Percentiles rank a stretch among this genome's conserved stretches.
Conservation (phyloP, 2,113 vertebrate species). For the Passer domesticus region DNA sequence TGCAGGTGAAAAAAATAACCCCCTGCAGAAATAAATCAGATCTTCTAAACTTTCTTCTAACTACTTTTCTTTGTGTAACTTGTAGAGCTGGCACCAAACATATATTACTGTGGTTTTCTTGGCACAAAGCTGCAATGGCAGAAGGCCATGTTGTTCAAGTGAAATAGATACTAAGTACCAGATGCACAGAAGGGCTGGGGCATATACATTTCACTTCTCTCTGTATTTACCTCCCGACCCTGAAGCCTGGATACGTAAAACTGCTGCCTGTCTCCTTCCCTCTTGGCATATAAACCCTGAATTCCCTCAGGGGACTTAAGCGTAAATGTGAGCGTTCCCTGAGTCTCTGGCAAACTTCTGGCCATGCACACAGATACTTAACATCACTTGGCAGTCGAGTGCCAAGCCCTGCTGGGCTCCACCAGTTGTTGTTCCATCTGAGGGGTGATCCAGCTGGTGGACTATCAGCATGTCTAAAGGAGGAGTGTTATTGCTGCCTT, state of each 20-base stretch:
- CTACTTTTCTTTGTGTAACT: not conserved
- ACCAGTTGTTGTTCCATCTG: not conserved
- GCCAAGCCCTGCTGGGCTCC: not conserved
- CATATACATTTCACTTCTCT: not conserved
- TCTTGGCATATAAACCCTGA: not conserved
- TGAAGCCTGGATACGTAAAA: not conserved
- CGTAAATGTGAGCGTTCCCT: not conserved
- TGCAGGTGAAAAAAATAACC: not conserved
- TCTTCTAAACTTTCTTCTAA: not conserved
- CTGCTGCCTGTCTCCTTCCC: not conserved
- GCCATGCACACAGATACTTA: not conserved
- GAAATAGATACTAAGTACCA: not conserved
- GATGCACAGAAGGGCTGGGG: not conserved
- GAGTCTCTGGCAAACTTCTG: not conserved
- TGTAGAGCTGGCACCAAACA: not conserved
- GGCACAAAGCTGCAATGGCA: not conserved
- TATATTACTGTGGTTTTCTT: not conserved
- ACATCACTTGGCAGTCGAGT: not conserved
- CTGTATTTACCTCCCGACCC: not conserved
- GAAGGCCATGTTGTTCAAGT: slow-evolving; percentile 6
- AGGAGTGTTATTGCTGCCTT: not conserved
- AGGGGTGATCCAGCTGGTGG: not conserved
- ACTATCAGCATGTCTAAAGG: not conserved
- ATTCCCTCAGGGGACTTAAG: not conserved
- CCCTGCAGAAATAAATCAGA: not conserved